A percentile compares a stretch with the other conserved stretches of the same genome.
Evolutionary conservation across 1,140 invertebrate species (phyloP).

Genomic region (Sycophaga agraensis): DNA sequence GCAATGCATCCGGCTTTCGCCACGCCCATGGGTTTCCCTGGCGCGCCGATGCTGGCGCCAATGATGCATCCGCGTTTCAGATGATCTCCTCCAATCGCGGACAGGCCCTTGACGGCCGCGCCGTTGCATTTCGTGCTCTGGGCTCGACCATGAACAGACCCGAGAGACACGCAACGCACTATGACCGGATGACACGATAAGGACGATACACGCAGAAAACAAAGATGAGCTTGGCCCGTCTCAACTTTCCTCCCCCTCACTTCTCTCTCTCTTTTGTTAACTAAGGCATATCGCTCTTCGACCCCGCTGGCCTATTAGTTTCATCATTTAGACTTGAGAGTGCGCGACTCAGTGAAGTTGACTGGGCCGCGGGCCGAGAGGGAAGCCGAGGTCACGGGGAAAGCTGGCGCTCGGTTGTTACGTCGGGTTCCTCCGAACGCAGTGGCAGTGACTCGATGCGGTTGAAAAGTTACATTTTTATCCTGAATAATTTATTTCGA

Average conservation of each 20-base stretch:
- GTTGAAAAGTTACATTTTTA: too few species aligned
- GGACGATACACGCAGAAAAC: background rate
- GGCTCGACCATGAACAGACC: constrained; percentile 54
- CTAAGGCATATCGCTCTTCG: too few species aligned
- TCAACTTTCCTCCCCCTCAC: background rate
- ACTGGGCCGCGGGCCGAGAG: too few species aligned
- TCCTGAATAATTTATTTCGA: too few species aligned
- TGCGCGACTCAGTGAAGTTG: too few species aligned
- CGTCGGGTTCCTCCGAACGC: too few species aligned
- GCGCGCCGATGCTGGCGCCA: constrained; percentile 64
- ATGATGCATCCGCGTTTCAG: constrained; percentile 78
- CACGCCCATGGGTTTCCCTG: constrained; percentile 66
- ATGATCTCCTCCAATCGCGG: constrained; percentile 66
- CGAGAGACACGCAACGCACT: background rate
- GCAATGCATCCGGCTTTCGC: constrained; percentile 67
- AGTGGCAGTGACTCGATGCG: too few species aligned
- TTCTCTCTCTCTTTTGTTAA: background rate
- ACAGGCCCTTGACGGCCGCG: constrained; percentile 39
- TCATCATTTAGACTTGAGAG: too few species aligned
- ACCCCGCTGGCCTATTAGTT: too few species aligned
- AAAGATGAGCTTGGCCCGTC: background rate
- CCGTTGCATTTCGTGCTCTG: constrained; percentile 58
- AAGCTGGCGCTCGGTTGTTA: too few species aligned
- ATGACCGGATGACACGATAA: background rate
- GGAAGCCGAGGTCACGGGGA: too few species aligned